These are phyloP conservation scores for Gambusia yucatana DNA, from an alignment of 2,797 vertebrate genomes.

Conservation along the genomic window DNA sequence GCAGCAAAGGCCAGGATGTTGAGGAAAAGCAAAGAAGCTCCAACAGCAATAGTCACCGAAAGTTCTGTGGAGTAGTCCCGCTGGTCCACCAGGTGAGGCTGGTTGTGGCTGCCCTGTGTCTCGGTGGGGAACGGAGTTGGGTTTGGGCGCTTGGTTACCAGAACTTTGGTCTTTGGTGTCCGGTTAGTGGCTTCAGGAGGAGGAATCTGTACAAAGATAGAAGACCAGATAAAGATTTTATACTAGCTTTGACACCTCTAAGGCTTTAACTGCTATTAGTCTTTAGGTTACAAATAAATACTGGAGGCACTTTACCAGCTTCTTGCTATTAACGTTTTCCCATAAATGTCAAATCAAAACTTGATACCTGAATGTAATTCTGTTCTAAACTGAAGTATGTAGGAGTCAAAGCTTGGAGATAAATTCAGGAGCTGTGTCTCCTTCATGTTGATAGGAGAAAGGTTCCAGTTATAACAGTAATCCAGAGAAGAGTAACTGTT, in stretches of 20 bases:
- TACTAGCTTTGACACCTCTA: background rate
- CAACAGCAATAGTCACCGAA: constrained; percentile 97
- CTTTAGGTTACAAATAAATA: background rate
- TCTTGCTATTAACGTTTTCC: background rate
- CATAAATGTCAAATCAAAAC: background rate
- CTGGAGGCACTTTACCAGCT: background rate
- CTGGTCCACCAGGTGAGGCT: constrained; percentile 96
- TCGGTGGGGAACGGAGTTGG: constrained; percentile 95
- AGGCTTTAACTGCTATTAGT: background rate
- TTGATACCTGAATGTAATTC: background rate
- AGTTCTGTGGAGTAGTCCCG: constrained; percentile 98
- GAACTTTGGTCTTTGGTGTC: constrained; percentile 90
- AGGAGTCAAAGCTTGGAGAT: background rate
- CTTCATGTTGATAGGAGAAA: too few relatives aligned
- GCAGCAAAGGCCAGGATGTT: constrained; percentile 98
- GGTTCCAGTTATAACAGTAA: background rate
- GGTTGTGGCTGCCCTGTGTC: constrained; percentile 92
- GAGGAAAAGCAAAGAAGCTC: constrained; percentile 96
- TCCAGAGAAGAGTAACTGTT: background rate
- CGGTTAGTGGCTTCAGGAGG: constrained; percentile 93
- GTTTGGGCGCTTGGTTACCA: constrained; percentile 85
- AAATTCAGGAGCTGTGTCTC: background rate
- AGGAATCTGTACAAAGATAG: constrained; percentile 79
- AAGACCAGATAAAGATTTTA: background rate
- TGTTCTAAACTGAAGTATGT: background rate